Evolutionary conservation across 2,888 invertebrate genomes (phyloP), one percentile per base, ranked within the genome.

Genomic region (Pachydiplax longipennis): DNA sequence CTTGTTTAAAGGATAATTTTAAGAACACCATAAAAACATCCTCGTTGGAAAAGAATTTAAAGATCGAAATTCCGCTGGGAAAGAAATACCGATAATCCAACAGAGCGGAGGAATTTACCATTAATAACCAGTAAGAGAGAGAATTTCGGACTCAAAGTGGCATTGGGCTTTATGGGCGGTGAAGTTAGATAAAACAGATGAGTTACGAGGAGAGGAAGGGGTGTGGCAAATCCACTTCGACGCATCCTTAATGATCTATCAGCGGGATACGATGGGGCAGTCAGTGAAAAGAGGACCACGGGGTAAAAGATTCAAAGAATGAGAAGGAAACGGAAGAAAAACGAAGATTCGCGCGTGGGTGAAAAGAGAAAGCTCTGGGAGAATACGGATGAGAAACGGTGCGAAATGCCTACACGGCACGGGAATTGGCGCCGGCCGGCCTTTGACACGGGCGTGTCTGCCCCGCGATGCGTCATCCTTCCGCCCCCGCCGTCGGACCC

Each of bases 381-480:
- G 73, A 73, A 73, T 73, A 10, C 73, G 73, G 31, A 31, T 73
- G 73, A 73, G 10, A 73, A 31, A 31, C 73, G 31, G 31, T 25
- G 73, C 73, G 31, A 73, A 73, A 73, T 73, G 73, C 73, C 65
- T 65, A 65, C 65, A 65, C 65, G 65, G 65, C 65, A 65, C 73
- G 73, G 73, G 25, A 15, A 13, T 25, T 31, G 73, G 73, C 73
- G 73, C 73, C 73, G 73, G 15, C 13, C 73, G 73, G 73, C 73
- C 73, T 73, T 73, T 73, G 73, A 73, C 73, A 73, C 73, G 73
- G 73, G 73, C 73, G 73, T 73, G 73, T 73, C 73, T 73, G 73
- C 73, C 73, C 73, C 73, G 22, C 31, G 31, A 73, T 73, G 73
- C 73, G 73, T 73, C 73, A 73, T 73, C 73, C 73, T 73, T 73